Percentiles rank a stretch among this genome's conserved stretches.
phyloP scores from a whole-genome alignment of 2,797 vertebrate genomes.

The Ara ararauna region DNA sequence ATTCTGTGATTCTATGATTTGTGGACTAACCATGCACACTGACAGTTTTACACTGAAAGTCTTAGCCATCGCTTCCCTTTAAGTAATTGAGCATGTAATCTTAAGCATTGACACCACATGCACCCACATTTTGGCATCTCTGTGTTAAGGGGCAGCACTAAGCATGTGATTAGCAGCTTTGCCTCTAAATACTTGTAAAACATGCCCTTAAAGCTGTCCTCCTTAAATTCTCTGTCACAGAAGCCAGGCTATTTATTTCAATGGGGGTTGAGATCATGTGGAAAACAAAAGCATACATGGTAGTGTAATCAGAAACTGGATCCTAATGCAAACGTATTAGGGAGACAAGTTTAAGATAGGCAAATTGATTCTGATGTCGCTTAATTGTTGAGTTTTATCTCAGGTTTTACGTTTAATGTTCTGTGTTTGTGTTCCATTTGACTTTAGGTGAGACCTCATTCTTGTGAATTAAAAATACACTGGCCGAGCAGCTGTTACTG shows the following conservation, averaged over 20 bases:
- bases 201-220: not conserved
- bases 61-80: not conserved
- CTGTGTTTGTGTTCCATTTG: not conserved
- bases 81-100: accelerated
- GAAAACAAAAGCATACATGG: not conserved
- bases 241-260: not conserved
- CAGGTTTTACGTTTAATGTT: not conserved
- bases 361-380: not conserved
- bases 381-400: not conserved
- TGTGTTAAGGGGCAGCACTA: not conserved
- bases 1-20: not conserved
- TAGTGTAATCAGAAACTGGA: not conserved
- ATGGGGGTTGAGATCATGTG: not conserved
- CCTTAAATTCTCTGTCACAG: not conserved
- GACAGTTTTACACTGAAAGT: not conserved
- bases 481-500: not conserved
- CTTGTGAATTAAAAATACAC: not conserved
- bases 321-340: not conserved
- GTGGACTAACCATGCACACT: not conserved
- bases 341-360: not conserved
- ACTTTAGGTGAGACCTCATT: not conserved
- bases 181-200: not conserved
- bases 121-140: not conserved
- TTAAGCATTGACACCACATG: not conserved
- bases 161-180: not conserved